A percentile compares a stretch with the other conserved stretches of the same genome.
Conservation (phyloP, 2,888 invertebrate genomes). For the Biston stratarius region DNA sequence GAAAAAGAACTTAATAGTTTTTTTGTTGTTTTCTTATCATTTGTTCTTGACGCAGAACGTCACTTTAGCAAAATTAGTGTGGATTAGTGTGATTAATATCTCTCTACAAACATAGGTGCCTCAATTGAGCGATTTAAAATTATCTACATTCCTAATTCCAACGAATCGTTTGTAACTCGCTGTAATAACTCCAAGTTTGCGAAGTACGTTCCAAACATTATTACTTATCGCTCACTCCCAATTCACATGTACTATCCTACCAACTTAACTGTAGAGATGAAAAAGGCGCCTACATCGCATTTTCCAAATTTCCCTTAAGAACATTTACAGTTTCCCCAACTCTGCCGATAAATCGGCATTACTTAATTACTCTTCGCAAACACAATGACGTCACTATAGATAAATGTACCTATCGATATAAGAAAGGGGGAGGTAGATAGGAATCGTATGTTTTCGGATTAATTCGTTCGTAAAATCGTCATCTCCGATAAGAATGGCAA, state of each 20-base stretch:
- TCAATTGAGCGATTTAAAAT: conserved; percentile 27
- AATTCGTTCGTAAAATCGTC: conserved; percentile 87
- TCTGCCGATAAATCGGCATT: conserved; percentile 33
- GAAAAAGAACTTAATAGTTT: not conserved
- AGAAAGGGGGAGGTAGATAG: conserved; percentile 76
- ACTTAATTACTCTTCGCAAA: conserved; percentile 83
- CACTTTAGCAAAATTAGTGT: not conserved
- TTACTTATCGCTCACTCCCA: conserved; percentile 58
- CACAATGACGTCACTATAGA: conserved; percentile 76
- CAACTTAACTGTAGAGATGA: not conserved
- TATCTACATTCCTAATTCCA: conserved; percentile 29
- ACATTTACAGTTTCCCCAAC: not conserved
- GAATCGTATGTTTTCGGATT: conserved; percentile 86
- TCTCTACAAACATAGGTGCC: conserved; percentile 10
- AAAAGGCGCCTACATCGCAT: not conserved
- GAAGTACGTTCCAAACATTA: conserved; percentile 42
- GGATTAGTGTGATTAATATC: not conserved
- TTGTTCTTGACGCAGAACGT: not conserved
- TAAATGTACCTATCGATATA: conserved; percentile 43
- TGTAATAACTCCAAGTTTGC: conserved; percentile 42
- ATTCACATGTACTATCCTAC: conserved; percentile 59
- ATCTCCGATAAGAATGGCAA: conserved; percentile 84
- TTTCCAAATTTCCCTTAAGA: not conserved
- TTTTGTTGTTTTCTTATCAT: not conserved
- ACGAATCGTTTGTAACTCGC: conserved; percentile 27